phyloP scores from a whole-genome alignment of 2,113 vertebrate genomes.

The Actinemys pallida region DNA sequence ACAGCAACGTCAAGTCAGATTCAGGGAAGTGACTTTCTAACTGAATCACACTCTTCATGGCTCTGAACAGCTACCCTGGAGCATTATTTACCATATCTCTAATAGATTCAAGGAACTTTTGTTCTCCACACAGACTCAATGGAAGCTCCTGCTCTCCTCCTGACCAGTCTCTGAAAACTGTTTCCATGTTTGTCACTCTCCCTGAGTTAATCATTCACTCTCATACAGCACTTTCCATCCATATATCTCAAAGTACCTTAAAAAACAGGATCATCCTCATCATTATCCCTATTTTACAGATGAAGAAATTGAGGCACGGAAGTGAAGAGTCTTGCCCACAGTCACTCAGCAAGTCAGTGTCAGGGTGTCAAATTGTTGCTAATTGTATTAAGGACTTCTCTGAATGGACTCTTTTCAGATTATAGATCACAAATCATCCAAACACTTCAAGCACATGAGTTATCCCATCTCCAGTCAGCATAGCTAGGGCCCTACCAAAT shows the following conservation, averaged over 20 bases:
- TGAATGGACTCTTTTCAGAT: not conserved
- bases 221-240: not conserved
- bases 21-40: not conserved
- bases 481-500: not conserved
- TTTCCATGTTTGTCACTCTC: not conserved
- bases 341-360: not conserved
- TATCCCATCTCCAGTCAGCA: not conserved
- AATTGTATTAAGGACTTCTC: not conserved
- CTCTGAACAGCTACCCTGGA: not conserved
- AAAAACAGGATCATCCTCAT: not conserved
- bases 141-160: not conserved
- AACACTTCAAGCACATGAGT: not conserved
- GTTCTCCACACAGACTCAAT: not conserved
- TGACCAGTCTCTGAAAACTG: not conserved
- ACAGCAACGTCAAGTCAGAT: not conserved
- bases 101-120: not conserved
- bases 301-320: not conserved
- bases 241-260: not conserved
- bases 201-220: not conserved
- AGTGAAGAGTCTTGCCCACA: not conserved
- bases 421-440: not conserved
- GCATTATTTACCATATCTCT: not conserved
- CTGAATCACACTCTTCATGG: not conserved
- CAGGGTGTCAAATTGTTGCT: not conserved
- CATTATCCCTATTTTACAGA: not conserved